A percentile compares a stretch with the other conserved stretches of the same genome.
These are phyloP conservation scores for Meteorus colon DNA, from an alignment of 2,888 invertebrate species.

Conservation along the genomic window DNA sequence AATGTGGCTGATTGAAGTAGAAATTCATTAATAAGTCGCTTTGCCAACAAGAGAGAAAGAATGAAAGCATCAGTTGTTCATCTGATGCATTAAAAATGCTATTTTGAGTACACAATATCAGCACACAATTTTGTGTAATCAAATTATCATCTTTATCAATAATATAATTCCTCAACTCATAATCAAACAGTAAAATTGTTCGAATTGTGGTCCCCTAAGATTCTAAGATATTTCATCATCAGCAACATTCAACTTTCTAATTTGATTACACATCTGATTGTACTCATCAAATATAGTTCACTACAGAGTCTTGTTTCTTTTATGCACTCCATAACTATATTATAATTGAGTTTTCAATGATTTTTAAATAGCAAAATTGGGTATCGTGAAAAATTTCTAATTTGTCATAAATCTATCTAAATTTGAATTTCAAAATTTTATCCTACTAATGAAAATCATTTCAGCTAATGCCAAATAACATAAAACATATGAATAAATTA, in stretches of 20 bases:
- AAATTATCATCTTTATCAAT: not conserved
- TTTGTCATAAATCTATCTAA: not conserved
- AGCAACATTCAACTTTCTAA: not conserved
- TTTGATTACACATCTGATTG: not conserved
- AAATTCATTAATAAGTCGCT: not conserved
- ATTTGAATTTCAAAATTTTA: not conserved
- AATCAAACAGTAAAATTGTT: not conserved
- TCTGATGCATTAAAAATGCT: not conserved
- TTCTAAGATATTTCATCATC: not conserved
- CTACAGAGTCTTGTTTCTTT: not conserved
- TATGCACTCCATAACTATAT: not conserved
- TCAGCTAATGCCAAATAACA: no score
- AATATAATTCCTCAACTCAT: not conserved
- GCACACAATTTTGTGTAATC: not conserved
- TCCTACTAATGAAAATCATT: not conserved
- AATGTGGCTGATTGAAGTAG: not conserved
- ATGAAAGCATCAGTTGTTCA: not conserved
- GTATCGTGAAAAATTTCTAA: not conserved
- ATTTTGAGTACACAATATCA: not conserved
- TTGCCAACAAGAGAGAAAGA: not conserved
- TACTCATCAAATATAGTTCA: not conserved
- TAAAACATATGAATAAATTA: no score
- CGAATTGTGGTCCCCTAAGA: conserved; percentile 22
- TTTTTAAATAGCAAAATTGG: no score
- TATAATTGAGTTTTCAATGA: not conserved